Percentiles rank a stretch among this genome's conserved stretches.
Evolutionary conservation across 2,888 invertebrate species (phyloP).

Genomic region (Torymus tubicola): DNA sequence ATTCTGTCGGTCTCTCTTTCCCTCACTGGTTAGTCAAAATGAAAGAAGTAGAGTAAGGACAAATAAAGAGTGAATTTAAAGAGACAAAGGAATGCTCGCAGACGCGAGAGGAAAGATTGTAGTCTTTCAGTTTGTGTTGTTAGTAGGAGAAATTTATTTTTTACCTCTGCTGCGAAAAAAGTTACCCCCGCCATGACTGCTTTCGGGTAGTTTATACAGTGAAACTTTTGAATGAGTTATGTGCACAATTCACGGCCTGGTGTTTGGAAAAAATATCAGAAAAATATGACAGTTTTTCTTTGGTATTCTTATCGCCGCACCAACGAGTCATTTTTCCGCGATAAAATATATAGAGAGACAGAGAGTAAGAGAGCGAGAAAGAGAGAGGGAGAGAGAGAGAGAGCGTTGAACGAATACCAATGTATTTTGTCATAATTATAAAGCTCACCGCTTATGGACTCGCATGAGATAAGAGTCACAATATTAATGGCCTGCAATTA

Average conservation of each 20-base stretch:
- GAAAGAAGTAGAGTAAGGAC: constrained; percentile 61
- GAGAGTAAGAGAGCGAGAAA: too few species aligned
- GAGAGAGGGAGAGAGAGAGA: too few species aligned
- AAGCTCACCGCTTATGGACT: background rate
- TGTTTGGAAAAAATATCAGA: background rate
- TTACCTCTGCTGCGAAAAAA: background rate
- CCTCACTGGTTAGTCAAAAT: constrained; percentile 33
- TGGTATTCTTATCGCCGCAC: background rate
- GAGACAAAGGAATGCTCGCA: constrained; percentile 41
- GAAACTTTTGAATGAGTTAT: constrained; percentile 18
- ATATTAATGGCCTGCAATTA: constrained; percentile 6
- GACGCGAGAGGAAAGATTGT: constrained; percentile 38
- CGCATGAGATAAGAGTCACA: background rate
- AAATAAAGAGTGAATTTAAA: constrained; percentile 52
- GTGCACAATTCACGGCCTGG: background rate
- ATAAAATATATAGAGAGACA: too few species aligned
- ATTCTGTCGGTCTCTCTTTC: constrained; percentile 18
- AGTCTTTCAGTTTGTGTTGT: constrained; percentile 43
- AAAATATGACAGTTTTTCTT: constrained; percentile 2
- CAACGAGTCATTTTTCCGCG: background rate
- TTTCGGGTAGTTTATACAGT: background rate
- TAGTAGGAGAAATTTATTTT: constrained; percentile 39
- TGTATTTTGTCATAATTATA: constrained; percentile 8
- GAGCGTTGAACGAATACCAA: too few species aligned
- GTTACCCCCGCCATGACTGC: background rate